Evolutionary conservation across 2,888 invertebrate species (phyloP).

Genomic region (Drosophila meridiana): DNA sequence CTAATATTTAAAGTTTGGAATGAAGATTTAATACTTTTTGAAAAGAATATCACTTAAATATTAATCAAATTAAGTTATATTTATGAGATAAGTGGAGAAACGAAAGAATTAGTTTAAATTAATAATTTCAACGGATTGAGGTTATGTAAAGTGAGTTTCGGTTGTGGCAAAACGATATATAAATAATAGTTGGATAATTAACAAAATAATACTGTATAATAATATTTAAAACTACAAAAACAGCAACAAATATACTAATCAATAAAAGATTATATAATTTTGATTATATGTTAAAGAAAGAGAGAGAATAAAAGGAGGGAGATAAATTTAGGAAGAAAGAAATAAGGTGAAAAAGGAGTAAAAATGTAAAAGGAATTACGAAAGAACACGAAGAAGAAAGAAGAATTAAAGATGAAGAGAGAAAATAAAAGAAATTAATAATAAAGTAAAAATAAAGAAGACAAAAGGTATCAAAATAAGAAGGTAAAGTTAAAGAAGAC

Average conservation of each 20-base stretch:
- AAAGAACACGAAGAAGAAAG: not conserved
- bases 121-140: too few relatives aligned
- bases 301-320: not conserved
- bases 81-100: too few relatives aligned
- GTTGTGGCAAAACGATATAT: not conserved
- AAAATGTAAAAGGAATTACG: too few relatives aligned
- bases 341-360: not conserved
- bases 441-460: too few relatives aligned
- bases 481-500: too few relatives aligned
- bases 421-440: too few relatives aligned
- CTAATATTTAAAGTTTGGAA: too few relatives aligned
- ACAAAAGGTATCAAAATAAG: too few relatives aligned
- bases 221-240: not conserved
- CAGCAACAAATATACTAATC: conserved; percentile 27
- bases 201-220: conserved; percentile 13
- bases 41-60: too few relatives aligned
- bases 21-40: too few relatives aligned
- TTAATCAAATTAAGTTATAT: too few relatives aligned
- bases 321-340: not conserved
- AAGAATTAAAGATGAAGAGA: not conserved
- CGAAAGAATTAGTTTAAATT: too few relatives aligned
- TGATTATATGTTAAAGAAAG: not conserved
- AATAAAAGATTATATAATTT: not conserved
- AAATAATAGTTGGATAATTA: conserved; percentile 14
- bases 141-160: not conserved